These are phyloP conservation scores for Spinus olivaceus DNA, from an alignment of 2,797 vertebrate species.

Conservation along the genomic window DNA sequence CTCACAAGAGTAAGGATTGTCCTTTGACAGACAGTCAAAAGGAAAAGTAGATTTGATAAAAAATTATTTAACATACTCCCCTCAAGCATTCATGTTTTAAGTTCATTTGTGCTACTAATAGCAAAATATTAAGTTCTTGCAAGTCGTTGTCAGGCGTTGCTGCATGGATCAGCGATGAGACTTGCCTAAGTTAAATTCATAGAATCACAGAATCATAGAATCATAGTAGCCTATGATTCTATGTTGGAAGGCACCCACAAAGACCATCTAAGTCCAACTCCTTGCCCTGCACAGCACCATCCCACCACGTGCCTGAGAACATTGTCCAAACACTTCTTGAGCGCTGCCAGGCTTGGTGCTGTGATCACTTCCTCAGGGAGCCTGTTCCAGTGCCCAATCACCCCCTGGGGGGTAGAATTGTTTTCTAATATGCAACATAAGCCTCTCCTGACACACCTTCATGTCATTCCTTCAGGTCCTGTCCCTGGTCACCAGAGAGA, in stretches of 20 bases:
- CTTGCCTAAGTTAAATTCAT: not conserved
- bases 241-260: not conserved
- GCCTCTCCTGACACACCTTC: not conserved
- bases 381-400: not conserved
- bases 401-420: not conserved
- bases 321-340: not conserved
- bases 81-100: not conserved
- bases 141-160: fast-evolving
- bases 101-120: not conserved
- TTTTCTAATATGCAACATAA: not conserved
- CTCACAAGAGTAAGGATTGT: not conserved
- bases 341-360: not conserved
- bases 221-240: no score
- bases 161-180: not conserved
- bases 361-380: fast-evolving
- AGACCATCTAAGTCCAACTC: not conserved
- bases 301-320: fast-evolving
- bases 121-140: not conserved
- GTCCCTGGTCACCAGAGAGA: not conserved
- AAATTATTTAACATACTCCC: not conserved
- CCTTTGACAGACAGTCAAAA: not conserved
- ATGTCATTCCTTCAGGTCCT: not conserved
- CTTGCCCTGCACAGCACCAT: not conserved
- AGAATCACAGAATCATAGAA: not conserved
- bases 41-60: not conserved